These are phyloP conservation scores for Bovichtus diacanthus DNA, from an alignment of 2,797 vertebrate genomes.

Conservation along the genomic window DNA sequence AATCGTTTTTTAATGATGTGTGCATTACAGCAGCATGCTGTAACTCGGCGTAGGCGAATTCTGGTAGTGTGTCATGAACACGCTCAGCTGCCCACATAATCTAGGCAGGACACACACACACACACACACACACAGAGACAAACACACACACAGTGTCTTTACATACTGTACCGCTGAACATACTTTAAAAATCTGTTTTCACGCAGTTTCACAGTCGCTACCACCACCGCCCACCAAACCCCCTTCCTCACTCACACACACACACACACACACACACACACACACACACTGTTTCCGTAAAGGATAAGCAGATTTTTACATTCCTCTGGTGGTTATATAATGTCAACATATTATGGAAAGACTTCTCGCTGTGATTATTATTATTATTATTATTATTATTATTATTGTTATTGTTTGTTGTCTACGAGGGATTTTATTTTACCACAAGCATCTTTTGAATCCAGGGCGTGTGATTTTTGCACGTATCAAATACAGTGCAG, in stretches of 20 bases:
- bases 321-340: constrained; percentile 43
- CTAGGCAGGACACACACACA: constrained; percentile 14
- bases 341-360: constrained; percentile 49
- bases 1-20: constrained; percentile 6
- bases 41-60: constrained; percentile 31
- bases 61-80: constrained; percentile 20
- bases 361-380: constrained; percentile 23
- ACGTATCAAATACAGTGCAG: not conserved
- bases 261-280: constrained; percentile 15
- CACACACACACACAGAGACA: not conserved
- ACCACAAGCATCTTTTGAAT: constrained; percentile 9
- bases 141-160: constrained; percentile 13
- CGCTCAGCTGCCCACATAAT: constrained; percentile 38
- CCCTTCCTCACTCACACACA: not conserved
- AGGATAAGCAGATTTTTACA: constrained; percentile 12
- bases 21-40: constrained; percentile 7
- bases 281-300: constrained; percentile 5
- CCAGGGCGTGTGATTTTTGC: constrained; percentile 2
- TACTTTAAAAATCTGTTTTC: constrained; percentile 39
- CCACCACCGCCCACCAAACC: no score
- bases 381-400: no score
- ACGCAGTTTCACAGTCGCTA: constrained; percentile 23
- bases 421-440: constrained; percentile 12
- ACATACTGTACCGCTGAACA: constrained; percentile 28
- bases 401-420: constrained; percentile 18